phyloP scores from a whole-genome alignment of 1,140 invertebrate genomes.

The Hermatobates lingyangjiaoensis region DNA sequence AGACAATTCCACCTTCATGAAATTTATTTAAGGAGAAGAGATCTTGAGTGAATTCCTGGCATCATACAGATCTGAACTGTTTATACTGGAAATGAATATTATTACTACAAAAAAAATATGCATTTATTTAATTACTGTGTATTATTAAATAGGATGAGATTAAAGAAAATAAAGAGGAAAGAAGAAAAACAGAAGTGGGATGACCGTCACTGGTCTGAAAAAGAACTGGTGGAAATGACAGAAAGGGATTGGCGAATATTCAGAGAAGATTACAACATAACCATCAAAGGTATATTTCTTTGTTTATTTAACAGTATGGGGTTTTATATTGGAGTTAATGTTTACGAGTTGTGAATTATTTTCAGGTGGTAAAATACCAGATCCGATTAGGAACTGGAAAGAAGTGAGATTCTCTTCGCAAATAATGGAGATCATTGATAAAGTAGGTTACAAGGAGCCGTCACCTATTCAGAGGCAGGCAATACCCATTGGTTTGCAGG shows the following conservation, averaged over 20 bases:
- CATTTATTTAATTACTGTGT: background rate
- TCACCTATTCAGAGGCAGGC: slow-evolving; percentile 98
- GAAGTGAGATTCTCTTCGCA: slow-evolving; percentile 83
- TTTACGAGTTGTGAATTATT: slow-evolving; percentile 1
- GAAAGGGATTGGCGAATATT: slow-evolving; percentile 99
- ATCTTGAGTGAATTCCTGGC: too few species aligned
- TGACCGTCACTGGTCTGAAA: slow-evolving; percentile 97
- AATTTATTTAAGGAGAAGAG: too few species aligned
- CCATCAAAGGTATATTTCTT: slow-evolving; percentile 59
- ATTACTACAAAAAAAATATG: too few species aligned
- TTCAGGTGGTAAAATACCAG: slow-evolving; percentile 75
- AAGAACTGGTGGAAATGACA: slow-evolving; percentile 85
- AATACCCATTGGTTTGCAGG: slow-evolving; percentile 87
- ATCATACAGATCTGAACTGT: too few species aligned
- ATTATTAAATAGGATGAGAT: slow-evolving; percentile 37
- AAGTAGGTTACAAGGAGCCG: slow-evolving; percentile 92
- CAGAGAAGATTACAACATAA: slow-evolving; percentile 97
- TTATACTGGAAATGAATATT: too few species aligned
- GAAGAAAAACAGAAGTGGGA: slow-evolving; percentile 99
- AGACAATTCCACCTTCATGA: too few species aligned
- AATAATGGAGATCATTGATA: slow-evolving; percentile 85
- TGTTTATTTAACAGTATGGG: background rate
- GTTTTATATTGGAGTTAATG: background rate
- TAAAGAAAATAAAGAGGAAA: slow-evolving; percentile 86
- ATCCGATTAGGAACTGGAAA: slow-evolving; percentile 87